A percentile compares a stretch with the other conserved stretches of the same genome.
phyloP scores from a whole-genome alignment of 2,797 vertebrate species.

The Chromis chromis region DNA sequence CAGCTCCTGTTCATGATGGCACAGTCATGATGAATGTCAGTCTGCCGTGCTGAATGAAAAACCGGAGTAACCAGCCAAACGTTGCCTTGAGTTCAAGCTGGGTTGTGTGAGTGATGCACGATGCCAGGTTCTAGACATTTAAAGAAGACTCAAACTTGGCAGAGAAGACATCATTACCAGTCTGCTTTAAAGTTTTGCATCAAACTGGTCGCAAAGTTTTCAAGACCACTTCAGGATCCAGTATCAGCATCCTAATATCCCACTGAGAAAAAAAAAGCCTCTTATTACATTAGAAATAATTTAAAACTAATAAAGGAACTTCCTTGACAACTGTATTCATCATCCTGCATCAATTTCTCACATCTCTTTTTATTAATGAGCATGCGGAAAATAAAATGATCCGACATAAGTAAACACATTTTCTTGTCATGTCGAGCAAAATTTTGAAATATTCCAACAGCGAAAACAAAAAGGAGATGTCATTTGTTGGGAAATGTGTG shows the following conservation, averaged over 20 bases:
- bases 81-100: slow-evolving; percentile 30
- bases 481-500: background rate
- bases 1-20: slow-evolving; percentile 59
- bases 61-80: slow-evolving; percentile 42
- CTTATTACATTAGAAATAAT: background rate
- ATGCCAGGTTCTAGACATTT: slow-evolving; percentile 9
- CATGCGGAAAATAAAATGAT: no score
- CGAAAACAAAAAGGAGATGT: background rate
- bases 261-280: background rate
- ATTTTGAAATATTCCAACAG: background rate
- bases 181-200: slow-evolving; percentile 27
- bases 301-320: background rate
- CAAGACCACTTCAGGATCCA: background rate
- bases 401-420: background rate
- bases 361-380: no score
- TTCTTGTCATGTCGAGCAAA: background rate
- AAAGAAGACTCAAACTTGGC: slow-evolving; percentile 13
- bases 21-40: slow-evolving; percentile 72
- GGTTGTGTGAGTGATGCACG: slow-evolving; percentile 19
- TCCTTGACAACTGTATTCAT: background rate
- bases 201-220: slow-evolving; percentile 7
- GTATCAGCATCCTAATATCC: background rate
- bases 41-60: slow-evolving; percentile 58
- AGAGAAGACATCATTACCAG: slow-evolving; percentile 14
- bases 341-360: no score